These are phyloP conservation scores for Nephila pilipes DNA, from an alignment of 1,140 invertebrate species.

Conservation along the genomic window DNA sequence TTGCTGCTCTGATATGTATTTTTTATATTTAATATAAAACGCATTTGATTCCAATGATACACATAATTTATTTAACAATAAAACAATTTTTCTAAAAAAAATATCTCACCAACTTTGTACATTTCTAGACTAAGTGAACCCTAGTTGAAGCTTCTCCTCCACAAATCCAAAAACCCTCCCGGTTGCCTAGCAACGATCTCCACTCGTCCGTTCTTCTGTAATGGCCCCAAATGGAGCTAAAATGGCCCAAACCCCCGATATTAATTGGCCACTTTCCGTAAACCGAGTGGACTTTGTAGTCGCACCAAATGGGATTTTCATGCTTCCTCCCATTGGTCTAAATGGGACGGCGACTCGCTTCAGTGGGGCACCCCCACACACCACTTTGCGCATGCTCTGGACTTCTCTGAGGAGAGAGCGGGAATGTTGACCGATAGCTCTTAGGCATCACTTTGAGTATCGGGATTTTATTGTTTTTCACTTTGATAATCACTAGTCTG, in stretches of 20 bases:
- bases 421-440: slow-evolving; percentile 10
- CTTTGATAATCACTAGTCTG: not conserved
- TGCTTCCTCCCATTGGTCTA: slow-evolving; percentile 58
- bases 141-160: not conserved
- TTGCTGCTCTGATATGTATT: too few relatives aligned
- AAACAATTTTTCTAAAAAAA: too few relatives aligned
- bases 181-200: slow-evolving; percentile 57
- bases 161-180: not conserved
- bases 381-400: not conserved
- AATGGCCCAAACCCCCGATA: slow-evolving; percentile 64
- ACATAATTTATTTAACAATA: too few relatives aligned
- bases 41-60: too few relatives aligned
- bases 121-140: too few relatives aligned
- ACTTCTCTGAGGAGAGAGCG: not conserved
- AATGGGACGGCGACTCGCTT: slow-evolving; percentile 54
- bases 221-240: slow-evolving; percentile 68
- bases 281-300: slow-evolving; percentile 72
- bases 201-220: slow-evolving; percentile 52
- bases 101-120: too few relatives aligned
- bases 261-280: slow-evolving; percentile 71
- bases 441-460: not conserved
- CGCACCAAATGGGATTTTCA: slow-evolving; percentile 71
- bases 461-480: not conserved
- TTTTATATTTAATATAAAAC: too few relatives aligned
- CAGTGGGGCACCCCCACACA: not conserved